Percentiles rank a stretch among this genome's conserved stretches.
These are phyloP conservation scores for Phalangium opilio DNA, from an alignment of 2,888 invertebrate genomes.

Conservation along the genomic window DNA sequence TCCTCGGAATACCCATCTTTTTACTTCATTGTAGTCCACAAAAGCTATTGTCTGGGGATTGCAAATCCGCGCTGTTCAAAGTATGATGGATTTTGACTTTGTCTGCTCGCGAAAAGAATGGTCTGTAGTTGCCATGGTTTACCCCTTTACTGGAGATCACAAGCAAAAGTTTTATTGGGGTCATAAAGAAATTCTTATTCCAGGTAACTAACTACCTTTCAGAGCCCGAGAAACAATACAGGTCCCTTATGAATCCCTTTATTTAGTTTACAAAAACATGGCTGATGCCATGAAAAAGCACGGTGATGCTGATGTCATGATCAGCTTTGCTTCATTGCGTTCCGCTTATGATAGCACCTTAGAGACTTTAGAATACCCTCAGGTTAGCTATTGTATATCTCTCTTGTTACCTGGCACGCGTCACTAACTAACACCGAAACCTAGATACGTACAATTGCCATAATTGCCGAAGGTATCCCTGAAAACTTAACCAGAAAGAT, in stretches of 20 bases:
- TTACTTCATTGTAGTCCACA: slow-evolving; percentile 40
- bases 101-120: slow-evolving; percentile 77
- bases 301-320: slow-evolving; percentile 78
- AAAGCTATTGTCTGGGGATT: slow-evolving; percentile 97
- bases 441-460: slow-evolving; percentile 83
- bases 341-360: slow-evolving; percentile 94
- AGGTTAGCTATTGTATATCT: slow-evolving; percentile 34
- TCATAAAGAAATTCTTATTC: slow-evolving; percentile 86
- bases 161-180: slow-evolving; percentile 99
- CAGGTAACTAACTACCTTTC: slow-evolving; percentile 35
- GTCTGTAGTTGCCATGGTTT: slow-evolving; percentile 80
- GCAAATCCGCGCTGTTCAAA: slow-evolving; percentile 92
- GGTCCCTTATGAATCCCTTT: too few relatives aligned
- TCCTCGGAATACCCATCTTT: too few relatives aligned
- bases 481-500: slow-evolving; percentile 95
- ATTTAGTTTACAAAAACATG: slow-evolving; percentile 83
- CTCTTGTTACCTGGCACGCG: too few relatives aligned
- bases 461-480: slow-evolving; percentile 98
- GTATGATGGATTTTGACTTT: slow-evolving; percentile 92
- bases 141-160: slow-evolving; percentile 96
- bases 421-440: too few relatives aligned
- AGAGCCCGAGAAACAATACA: too few relatives aligned
- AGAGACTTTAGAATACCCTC: slow-evolving; percentile 83
- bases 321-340: slow-evolving; percentile 92
- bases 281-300: slow-evolving; percentile 89